Conservation (phyloP, 2,113 vertebrate species). For the Ophiodon elongatus region DNA sequence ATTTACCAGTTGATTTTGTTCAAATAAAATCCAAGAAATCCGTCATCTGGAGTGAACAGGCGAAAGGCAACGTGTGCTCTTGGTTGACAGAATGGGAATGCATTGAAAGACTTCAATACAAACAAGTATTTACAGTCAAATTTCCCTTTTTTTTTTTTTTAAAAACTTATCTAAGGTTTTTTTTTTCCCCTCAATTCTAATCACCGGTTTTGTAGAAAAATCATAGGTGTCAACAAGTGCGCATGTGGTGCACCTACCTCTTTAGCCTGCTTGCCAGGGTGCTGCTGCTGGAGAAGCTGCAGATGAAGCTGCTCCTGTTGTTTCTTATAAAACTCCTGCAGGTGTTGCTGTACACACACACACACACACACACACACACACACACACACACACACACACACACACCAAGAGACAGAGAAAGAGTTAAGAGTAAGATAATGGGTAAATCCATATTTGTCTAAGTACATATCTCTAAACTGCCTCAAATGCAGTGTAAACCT, state of each 20-base stretch:
- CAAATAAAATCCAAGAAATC: not conserved
- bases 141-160: not conserved
- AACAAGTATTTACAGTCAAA: not conserved
- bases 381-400: constrained; percentile 60
- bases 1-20: constrained; percentile 7
- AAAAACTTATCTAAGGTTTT: not conserved
- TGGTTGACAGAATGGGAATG: not conserved
- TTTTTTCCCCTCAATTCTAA: not conserved
- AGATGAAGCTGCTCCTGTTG: constrained; percentile 99
- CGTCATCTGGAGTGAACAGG: not conserved
- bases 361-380: constrained; percentile 76
- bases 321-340: constrained; percentile 99
- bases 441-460: not conserved
- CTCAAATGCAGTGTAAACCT: not conserved
- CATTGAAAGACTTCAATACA: not conserved
- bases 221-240: not conserved
- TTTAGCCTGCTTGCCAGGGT: constrained; percentile 96
- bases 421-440: not conserved
- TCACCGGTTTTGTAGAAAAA: not conserved
- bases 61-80: not conserved
- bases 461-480: not conserved
- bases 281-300: constrained; percentile 98
- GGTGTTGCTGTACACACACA: constrained; percentile 93
- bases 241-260: constrained; percentile 85
- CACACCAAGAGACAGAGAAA: constrained; percentile 9